Evolutionary conservation across 2,888 invertebrate species (phyloP).

Genomic region (Epiblema foenella): DNA sequence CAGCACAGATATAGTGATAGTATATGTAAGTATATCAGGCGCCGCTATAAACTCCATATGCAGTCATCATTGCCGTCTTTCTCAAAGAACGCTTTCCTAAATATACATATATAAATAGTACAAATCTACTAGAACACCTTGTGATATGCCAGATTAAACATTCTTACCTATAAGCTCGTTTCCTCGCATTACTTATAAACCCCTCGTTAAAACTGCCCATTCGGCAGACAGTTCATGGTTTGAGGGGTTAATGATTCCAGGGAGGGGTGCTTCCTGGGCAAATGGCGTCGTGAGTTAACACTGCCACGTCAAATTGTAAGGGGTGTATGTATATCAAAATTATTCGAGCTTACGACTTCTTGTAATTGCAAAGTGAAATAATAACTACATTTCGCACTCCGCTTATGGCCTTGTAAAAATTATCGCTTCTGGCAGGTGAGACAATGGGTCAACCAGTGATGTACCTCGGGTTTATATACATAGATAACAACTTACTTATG

Average conservation of each 20-base stretch:
- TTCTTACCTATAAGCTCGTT: background rate
- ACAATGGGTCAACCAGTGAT: constrained; percentile 10
- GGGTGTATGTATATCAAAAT: background rate
- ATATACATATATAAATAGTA: too few relatives aligned
- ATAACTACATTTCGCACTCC: constrained; percentile 5
- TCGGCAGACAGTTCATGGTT: constrained; percentile 34
- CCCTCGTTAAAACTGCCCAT: constrained; percentile 31
- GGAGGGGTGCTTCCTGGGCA: constrained; percentile 50
- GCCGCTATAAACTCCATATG: too few relatives aligned
- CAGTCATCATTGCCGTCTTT: background rate
- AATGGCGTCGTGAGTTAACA: constrained; percentile 60
- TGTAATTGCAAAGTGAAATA: background rate
- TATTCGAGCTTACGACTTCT: background rate
- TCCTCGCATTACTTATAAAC: constrained; percentile 9
- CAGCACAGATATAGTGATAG: too few relatives aligned
- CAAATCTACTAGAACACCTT: background rate
- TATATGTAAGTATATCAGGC: too few relatives aligned
- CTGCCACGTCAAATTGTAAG: background rate
- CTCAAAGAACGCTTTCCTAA: background rate
- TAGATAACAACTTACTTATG: background rate
- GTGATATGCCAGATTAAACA: background rate
- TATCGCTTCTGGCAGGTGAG: constrained; percentile 21
- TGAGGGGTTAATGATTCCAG: constrained; percentile 33
- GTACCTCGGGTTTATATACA: background rate
- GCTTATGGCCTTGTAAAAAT: constrained; percentile 8